Percentiles rank a stretch among this genome's conserved stretches.
phyloP scores from a whole-genome alignment of 1,140 invertebrate genomes.

The Sitobion miscanthi region DNA sequence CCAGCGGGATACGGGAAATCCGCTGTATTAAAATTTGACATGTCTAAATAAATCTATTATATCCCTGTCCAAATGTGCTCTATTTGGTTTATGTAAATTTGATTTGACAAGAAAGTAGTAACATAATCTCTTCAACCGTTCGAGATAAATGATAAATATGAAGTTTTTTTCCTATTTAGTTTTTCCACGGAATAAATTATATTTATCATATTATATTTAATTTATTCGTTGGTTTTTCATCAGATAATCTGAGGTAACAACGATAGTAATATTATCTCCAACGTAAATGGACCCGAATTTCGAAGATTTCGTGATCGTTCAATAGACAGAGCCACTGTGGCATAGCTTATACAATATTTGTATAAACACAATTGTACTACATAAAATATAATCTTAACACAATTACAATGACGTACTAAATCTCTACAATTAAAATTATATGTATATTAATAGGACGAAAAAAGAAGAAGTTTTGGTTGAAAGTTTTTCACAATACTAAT shows the following conservation, averaged over 20 bases:
- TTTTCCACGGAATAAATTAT: neutral
- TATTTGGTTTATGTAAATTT: neutral
- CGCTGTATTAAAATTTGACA: neutral
- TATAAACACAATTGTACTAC: neutral
- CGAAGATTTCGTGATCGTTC: neutral
- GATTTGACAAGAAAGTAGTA: neutral
- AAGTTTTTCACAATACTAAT: neutral
- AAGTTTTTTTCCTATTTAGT: neutral
- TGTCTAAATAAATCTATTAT: neutral
- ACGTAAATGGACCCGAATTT: too few relatives aligned
- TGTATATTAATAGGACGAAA: neutral
- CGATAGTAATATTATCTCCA: neutral
- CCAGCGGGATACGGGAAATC: neutral
- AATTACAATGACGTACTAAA: neutral
- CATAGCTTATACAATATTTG: neutral
- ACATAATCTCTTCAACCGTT: neutral
- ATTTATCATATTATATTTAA: too few relatives aligned
- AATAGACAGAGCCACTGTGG: neutral
- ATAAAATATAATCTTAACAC: neutral
- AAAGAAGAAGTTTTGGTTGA: neutral
- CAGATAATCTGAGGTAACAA: neutral
- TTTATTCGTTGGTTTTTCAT: too few relatives aligned
- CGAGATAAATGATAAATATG: neutral
- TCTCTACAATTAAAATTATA: neutral
- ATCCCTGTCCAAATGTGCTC: neutral